Percentiles rank a stretch among this genome's conserved stretches.
phyloP scores from a whole-genome alignment of 2,797 vertebrate species.

The Mergus octosetaceus region DNA sequence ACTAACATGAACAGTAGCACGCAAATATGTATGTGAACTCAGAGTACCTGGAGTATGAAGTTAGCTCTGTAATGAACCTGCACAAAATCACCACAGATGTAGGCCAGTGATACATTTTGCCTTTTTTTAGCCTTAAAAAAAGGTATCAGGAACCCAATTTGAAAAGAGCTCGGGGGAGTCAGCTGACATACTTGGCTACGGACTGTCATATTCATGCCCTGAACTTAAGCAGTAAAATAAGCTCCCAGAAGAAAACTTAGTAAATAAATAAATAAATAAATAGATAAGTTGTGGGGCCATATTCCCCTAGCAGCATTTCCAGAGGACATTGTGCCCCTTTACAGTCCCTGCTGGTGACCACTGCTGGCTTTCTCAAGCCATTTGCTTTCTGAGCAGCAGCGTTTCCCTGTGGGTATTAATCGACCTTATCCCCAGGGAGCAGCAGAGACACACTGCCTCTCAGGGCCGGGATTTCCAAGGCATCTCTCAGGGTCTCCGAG shows the following conservation, averaged over 20 bases:
- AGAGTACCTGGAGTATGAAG: not conserved
- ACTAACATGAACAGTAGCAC: not conserved
- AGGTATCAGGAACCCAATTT: not conserved
- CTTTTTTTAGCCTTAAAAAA: not conserved
- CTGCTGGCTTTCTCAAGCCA: not conserved
- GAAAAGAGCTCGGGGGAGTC: not conserved
- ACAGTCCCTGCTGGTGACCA: not conserved
- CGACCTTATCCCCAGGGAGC: not conserved
- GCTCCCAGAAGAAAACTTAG: not conserved
- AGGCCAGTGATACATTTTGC: not conserved
- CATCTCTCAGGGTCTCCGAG: not conserved
- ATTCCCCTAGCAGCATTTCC: not conserved
- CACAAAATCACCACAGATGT: not conserved
- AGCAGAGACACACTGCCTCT: rapidly evolving
- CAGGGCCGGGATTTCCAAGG: not conserved
- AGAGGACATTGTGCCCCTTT: not conserved
- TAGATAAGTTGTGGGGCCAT: not conserved
- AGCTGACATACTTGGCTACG: not conserved
- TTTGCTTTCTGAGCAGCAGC: not conserved
- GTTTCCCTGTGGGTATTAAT: not conserved
- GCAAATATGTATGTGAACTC: not conserved
- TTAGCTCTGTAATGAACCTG: not conserved
- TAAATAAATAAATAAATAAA: too few species aligned
- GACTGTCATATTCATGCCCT: not conserved
- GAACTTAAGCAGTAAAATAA: not conserved